phyloP scores from a whole-genome alignment of 1,140 invertebrate species.

The Bicyclus anynana region DNA sequence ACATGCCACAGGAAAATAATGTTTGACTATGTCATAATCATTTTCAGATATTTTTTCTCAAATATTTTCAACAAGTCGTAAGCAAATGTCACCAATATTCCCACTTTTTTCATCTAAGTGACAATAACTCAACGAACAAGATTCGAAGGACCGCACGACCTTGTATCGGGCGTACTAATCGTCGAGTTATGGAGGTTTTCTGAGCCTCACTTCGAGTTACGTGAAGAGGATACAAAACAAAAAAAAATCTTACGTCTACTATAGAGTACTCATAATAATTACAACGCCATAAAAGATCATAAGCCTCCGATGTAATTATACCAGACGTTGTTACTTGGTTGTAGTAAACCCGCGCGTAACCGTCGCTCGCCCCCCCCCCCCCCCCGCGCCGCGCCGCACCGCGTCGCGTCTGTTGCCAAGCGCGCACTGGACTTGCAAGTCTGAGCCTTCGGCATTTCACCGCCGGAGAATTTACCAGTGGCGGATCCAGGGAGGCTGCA shows the following conservation, averaged over 20 bases:
- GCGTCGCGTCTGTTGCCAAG: slow-evolving; percentile 27
- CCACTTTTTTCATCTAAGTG: no score
- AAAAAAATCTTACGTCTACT: not conserved
- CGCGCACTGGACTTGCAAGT: slow-evolving; percentile 23
- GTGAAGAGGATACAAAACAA: not conserved
- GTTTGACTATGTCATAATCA: no score
- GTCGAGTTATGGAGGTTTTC: no score
- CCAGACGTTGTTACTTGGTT: not conserved
- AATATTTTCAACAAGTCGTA: no score
- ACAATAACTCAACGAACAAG: no score
- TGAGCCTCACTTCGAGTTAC: no score
- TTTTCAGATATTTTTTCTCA: no score
- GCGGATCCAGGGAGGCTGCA: no score
- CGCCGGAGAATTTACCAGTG: slow-evolving; percentile 6
- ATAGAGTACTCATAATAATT: not conserved
- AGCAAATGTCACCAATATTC: no score
- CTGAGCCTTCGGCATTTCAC: slow-evolving; percentile 3
- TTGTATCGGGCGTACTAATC: no score
- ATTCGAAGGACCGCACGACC: no score
- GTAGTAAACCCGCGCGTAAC: slow-evolving; percentile 18
- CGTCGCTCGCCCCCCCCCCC: not conserved
- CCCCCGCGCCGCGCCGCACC: not conserved
- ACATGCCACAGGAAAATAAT: no score
- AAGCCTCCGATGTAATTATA: slow-evolving; percentile 1
- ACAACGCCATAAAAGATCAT: slow-evolving; percentile 1